A percentile compares a stretch with the other conserved stretches of the same genome.
phyloP scores from a whole-genome alignment of 2,797 vertebrate species.

The Pangasius mekongensis region DNA sequence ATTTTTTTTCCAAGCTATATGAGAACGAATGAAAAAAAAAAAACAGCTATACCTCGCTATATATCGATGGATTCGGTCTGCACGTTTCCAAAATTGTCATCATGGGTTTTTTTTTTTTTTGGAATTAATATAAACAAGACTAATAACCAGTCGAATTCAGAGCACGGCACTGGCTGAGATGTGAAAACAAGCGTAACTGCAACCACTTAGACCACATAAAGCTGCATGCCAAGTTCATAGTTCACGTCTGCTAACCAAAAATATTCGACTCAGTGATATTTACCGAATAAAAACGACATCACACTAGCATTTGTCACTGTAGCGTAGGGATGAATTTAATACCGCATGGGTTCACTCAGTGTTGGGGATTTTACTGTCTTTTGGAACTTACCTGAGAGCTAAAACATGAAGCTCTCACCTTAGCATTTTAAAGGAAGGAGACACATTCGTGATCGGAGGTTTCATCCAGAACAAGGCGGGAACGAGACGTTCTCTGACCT shows the following conservation, averaged over 20 bases:
- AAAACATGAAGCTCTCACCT: not conserved
- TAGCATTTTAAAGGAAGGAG: not conserved
- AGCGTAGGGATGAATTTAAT: not conserved
- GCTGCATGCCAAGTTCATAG: not conserved
- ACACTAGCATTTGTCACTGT: not conserved
- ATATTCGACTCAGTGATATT: not conserved
- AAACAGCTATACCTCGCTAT: no score
- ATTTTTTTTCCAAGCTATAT: no score
- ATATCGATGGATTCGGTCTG: no score
- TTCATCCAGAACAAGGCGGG: not conserved
- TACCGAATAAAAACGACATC: not conserved
- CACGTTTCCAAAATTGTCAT: not conserved
- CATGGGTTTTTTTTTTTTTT: no score
- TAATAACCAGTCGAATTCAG: slow-evolving; percentile 6
- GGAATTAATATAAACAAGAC: slow-evolving; percentile 7
- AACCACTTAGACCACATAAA: not conserved
- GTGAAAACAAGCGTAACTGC: slow-evolving; percentile 5
- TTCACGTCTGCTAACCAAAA: not conserved
- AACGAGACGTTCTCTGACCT: not conserved
- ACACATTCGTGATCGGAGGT: not conserved
- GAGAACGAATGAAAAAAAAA: no score
- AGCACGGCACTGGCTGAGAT: not conserved
- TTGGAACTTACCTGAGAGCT: not conserved
- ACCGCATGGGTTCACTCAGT: not conserved
- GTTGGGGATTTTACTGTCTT: not conserved